Evolutionary conservation across 1,140 invertebrate species (phyloP).

Genomic region (Pomacea maculata): DNA sequence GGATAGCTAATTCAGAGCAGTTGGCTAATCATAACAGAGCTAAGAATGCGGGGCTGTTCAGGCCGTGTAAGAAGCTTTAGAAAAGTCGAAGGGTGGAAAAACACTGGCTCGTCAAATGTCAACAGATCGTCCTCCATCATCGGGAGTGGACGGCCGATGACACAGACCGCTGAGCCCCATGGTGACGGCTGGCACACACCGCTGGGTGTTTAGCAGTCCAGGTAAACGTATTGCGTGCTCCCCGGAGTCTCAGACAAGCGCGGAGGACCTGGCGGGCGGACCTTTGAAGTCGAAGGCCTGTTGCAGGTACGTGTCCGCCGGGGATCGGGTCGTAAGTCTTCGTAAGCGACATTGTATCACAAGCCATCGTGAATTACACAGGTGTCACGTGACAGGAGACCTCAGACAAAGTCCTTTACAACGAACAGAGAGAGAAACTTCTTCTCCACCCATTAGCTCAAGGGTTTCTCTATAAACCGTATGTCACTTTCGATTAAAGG

Average conservation of each 20-base stretch:
- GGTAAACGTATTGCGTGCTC: background rate
- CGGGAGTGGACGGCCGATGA: background rate
- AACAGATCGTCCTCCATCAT: conserved; percentile 6
- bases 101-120: background rate
- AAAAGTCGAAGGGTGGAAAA: background rate
- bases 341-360: too few species aligned
- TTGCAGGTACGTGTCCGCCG: background rate
- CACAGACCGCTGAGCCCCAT: background rate
- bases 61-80: background rate
- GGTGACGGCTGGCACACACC: background rate
- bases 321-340: background rate
- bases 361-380: too few species aligned
- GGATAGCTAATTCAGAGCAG: too few species aligned
- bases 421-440: too few species aligned
- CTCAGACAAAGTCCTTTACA: too few species aligned
- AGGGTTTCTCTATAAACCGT: too few species aligned
- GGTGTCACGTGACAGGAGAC: too few species aligned
- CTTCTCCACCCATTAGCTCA: too few species aligned
- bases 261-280: background rate
- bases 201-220: background rate
- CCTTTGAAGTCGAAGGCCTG: background rate
- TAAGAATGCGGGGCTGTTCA: background rate
- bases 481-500: too few species aligned
- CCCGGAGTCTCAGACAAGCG: background rate
- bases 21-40: too few species aligned